These are phyloP conservation scores for Calypte anna DNA, from an alignment of 2,113 vertebrate genomes.

Conservation along the genomic window DNA sequence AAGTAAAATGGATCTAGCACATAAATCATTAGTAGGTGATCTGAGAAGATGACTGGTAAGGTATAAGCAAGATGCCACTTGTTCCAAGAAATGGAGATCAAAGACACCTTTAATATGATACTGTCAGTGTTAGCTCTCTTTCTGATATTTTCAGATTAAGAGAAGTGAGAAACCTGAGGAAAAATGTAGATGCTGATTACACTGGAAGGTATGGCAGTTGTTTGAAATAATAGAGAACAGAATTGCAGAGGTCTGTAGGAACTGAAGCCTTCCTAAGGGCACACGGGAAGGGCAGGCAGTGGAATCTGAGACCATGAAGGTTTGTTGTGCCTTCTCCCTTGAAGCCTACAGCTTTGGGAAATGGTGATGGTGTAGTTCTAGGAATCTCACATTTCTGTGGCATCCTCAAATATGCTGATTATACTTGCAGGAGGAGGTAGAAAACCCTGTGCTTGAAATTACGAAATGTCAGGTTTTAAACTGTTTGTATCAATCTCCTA, in stretches of 20 bases:
- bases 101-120: neutral
- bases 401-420: neutral
- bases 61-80: neutral
- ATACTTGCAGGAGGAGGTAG: neutral
- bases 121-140: conserved; percentile 18
- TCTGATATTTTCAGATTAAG: conserved; percentile 33
- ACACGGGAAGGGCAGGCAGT: neutral
- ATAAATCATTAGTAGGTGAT: neutral
- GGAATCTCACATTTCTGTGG: neutral
- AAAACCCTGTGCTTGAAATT: neutral
- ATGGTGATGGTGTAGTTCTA: neutral
- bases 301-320: no score
- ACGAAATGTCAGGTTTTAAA: neutral
- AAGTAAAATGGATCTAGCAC: neutral
- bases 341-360: neutral
- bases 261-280: neutral
- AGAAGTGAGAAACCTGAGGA: neutral
- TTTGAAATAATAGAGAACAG: neutral
- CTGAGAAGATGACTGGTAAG: neutral
- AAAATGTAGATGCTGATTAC: neutral
- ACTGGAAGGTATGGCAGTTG: neutral
- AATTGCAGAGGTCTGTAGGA: neutral
- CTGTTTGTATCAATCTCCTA: neutral
- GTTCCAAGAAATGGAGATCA: neutral
- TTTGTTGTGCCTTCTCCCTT: neutral